Evolutionary conservation across 2,113 vertebrate species (phyloP).

Genomic region (Prionailurus viverrinus): DNA sequence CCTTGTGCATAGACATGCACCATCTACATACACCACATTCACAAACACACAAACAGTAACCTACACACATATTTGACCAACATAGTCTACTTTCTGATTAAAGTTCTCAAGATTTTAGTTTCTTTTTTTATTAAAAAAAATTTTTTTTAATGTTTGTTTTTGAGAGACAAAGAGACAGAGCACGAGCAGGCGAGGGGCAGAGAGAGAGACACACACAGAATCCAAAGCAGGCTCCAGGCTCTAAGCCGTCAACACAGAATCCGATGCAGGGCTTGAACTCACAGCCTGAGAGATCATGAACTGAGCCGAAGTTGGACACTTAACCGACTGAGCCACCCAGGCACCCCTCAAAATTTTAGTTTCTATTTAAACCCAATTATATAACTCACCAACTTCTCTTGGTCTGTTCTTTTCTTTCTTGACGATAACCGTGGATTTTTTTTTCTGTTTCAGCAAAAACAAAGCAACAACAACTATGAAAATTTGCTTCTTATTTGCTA

Average conservation of each 20-base stretch:
- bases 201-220: too few species aligned
- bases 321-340: too few species aligned
- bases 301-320: too few species aligned
- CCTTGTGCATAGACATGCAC: not conserved
- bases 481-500: constrained; percentile 6
- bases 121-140: not conserved
- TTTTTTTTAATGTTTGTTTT: too few species aligned
- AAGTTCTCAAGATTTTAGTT: constrained; percentile 24
- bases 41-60: not conserved
- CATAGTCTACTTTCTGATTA: not conserved
- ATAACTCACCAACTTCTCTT: not conserved
- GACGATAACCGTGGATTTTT: not conserved
- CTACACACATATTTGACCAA: not conserved
- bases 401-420: constrained; percentile 37
- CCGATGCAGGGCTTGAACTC: too few species aligned
- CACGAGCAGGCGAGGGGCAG: too few species aligned
- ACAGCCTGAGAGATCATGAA: too few species aligned
- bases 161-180: too few species aligned
- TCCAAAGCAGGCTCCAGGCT: too few species aligned
- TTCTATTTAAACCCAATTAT: constrained; percentile 11
- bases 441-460: constrained; percentile 55
- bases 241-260: too few species aligned
- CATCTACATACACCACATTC: not conserved
- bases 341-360: not conserved
- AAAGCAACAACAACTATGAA: not conserved